These are phyloP conservation scores for Catotricha subobsoleta DNA, from an alignment of 2,888 invertebrate species.

Conservation along the genomic window DNA sequence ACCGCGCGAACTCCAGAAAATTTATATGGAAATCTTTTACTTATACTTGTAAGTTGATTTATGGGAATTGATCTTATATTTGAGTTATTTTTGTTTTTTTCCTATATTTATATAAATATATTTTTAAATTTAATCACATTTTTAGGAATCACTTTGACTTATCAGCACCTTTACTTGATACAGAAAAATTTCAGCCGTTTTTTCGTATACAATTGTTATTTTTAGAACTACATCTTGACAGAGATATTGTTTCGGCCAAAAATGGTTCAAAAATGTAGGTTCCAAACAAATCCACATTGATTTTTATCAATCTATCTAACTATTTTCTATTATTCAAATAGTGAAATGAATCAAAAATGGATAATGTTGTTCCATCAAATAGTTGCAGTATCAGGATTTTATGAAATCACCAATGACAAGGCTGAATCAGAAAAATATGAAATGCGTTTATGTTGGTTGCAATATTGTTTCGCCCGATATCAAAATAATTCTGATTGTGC, in stretches of 20 bases:
- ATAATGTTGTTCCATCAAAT: constrained; percentile 14
- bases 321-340: no score
- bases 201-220: constrained; percentile 18
- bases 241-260: neutral
- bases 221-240: constrained; percentile 17
- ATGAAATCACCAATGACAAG: constrained; percentile 22
- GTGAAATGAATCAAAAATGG: constrained; percentile 14
- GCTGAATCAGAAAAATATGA: constrained; percentile 32
- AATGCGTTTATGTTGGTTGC: constrained; percentile 35
- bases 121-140: neutral
- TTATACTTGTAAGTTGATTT: constrained; percentile 16
- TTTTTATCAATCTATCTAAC: no score
- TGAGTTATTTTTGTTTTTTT: neutral
- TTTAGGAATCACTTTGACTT: constrained; percentile 17
- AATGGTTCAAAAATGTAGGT: constrained; percentile 1
- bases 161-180: constrained; percentile 15
- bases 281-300: neutral
- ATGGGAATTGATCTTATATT: neutral
- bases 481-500: constrained; percentile 34
- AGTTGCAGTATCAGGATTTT: constrained; percentile 14
- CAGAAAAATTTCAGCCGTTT: constrained; percentile 16
- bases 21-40: constrained; percentile 16
- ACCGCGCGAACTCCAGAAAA: constrained; percentile 15
- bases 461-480: constrained; percentile 34
- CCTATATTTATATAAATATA: no score